phyloP scores from a whole-genome alignment of 2,797 vertebrate species.

The Rhincodon typus region DNA sequence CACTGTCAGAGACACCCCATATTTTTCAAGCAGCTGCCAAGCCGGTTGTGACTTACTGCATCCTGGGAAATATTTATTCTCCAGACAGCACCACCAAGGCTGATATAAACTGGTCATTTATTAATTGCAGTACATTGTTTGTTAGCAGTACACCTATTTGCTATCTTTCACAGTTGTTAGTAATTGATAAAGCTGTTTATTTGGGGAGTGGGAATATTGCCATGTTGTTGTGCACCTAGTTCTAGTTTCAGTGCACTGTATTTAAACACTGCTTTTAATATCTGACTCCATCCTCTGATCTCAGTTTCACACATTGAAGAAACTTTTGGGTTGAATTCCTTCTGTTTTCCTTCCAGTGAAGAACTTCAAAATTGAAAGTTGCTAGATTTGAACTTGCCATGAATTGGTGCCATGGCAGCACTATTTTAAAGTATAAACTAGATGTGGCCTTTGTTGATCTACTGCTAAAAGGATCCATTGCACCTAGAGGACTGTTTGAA shows the following conservation, averaged over 20 bases:
- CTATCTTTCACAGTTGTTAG: neutral
- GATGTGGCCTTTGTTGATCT: neutral
- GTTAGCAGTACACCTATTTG: neutral
- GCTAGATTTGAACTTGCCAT: neutral
- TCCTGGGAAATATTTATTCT: neutral
- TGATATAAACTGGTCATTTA: neutral
- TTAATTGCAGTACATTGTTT: neutral
- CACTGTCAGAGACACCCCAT: neutral
- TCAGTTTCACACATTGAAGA: neutral
- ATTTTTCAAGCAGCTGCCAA: neutral
- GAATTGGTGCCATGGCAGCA: slow-evolving; percentile 40
- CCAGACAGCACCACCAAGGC: neutral
- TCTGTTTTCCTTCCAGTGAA: neutral
- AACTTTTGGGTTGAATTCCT: slow-evolving; percentile 7
- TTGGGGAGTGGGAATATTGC: neutral
- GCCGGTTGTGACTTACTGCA: neutral
- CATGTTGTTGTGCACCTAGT: neutral
- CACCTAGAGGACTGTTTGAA: neutral
- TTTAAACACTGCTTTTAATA: neutral
- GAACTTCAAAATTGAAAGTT: neutral
- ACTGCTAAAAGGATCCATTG: neutral
- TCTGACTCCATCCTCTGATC: neutral
- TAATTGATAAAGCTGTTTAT: neutral
- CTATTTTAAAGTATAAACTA: slow-evolving; percentile 41
- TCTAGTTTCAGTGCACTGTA: neutral